Base-by-base conservation (phyloP, 1,140 invertebrate genomes). In the Nasonia longicornis region DNA sequence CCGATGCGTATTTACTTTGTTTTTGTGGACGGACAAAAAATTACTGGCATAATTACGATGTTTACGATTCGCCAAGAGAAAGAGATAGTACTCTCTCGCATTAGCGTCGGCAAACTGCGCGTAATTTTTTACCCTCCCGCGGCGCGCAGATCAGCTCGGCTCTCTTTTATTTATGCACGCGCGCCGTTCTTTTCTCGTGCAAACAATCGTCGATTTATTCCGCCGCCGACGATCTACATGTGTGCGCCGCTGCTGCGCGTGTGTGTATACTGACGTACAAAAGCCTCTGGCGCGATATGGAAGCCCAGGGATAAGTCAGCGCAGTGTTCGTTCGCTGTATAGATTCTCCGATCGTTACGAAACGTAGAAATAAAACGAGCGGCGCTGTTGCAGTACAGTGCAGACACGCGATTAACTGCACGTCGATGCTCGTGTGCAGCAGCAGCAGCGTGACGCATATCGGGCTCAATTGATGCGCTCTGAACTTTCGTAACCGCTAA, bases 131-230 rank as follows among this genome's bases (percentile, higher is more conserved):
- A n/a, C 22, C 64, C 12, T 67, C 14, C 14, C 10, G 64, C 10
- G 64, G n/a, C 29, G 64, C 22, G 45, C 45, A 16, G 26, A 26
- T 26, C 26, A 26, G 26, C 26, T 48, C 63, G 6, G 20, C 12
- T 66, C 64, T 22, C 64, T 29, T 26, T 29, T 10, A 16, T 12
- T 29, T 66, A 3, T 66, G 63, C 20, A 1, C 64, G 26, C 22
- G 64, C 26, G 8, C 3, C 6, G 64, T 26, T 58, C 3, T 67
- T 67, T 67, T 67, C 64, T 31, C 14, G 64, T 67, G 8, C 64
- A 67, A 67, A 67, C 64, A 67, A 67, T 67, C 64, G 29, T 8
- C 64, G 29, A 29, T 67, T 67, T 29, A 67, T 67, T 67, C 26
- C 26, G 26, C 29, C 7, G 29, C 64, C 22, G 64, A 26, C 64